Conservation (phyloP, 2,113 vertebrate genomes). For the Nibea albiflora region DNA sequence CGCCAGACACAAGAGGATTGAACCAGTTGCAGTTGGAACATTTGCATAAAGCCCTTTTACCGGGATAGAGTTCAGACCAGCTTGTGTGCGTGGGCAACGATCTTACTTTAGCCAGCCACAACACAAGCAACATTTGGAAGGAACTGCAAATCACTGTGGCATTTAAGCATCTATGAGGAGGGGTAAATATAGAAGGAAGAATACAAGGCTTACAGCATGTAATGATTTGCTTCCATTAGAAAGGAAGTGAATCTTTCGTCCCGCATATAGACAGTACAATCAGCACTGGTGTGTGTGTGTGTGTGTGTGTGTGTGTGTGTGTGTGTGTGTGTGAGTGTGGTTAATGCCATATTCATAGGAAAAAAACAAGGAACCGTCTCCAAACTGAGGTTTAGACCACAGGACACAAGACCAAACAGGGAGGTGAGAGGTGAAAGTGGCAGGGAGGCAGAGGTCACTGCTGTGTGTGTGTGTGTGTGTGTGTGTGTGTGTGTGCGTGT, state of each 20-base stretch:
- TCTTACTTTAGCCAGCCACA: constrained; percentile 21
- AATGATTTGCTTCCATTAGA: constrained; percentile 30
- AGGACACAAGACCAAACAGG: constrained; percentile 13
- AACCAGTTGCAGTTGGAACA: constrained; percentile 15
- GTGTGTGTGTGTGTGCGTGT: constrained; percentile 16
- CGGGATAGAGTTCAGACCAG: not conserved
- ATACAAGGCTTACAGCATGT: constrained; percentile 11
- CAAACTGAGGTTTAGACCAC: not conserved
- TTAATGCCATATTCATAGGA: not conserved
- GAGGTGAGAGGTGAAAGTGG: constrained; percentile 47
- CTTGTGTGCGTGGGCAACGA: constrained; percentile 4
- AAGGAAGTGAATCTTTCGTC: constrained; percentile 16
- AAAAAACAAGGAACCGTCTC: not conserved
- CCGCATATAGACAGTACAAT: constrained; percentile 10
- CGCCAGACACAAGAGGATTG: constrained; percentile 24
- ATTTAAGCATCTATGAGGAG: constrained; percentile 4
- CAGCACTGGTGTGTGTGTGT: not conserved
- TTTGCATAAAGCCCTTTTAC: constrained; percentile 32
- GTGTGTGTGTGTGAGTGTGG: constrained; percentile 8
- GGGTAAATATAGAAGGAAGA: constrained; percentile 14
- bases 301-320: too few species aligned
- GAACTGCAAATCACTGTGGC: constrained; percentile 12
- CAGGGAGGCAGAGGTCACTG: constrained; percentile 13
- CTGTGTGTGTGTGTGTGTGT: constrained; percentile 3
- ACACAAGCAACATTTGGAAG: constrained; percentile 11